A percentile compares a stretch with the other conserved stretches of the same genome.
These are phyloP conservation scores for Cnemophilus loriae DNA, from an alignment of 2,113 vertebrate genomes.

Conservation along the genomic window DNA sequence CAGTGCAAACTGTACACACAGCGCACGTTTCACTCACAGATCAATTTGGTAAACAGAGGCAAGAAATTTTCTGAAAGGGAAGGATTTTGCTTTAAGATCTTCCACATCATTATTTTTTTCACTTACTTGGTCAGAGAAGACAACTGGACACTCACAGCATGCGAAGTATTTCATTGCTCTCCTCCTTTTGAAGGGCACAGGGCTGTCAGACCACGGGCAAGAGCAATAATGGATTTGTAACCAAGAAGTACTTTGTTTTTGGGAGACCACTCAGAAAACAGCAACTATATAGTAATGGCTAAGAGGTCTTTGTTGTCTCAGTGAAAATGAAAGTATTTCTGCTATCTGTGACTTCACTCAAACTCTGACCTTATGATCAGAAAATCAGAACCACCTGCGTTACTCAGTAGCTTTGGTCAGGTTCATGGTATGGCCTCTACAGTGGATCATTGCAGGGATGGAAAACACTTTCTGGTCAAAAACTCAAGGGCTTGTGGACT, in stretches of 20 bases:
- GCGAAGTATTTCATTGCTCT: not conserved
- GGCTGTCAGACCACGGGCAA: not conserved
- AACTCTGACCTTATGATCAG: constrained; percentile 25
- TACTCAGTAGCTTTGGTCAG: constrained; percentile 8
- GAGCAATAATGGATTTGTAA: constrained; percentile 6
- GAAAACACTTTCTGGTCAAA: constrained; percentile 15
- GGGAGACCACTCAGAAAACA: constrained; percentile 32
- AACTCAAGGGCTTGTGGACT: not conserved
- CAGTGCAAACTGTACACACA: not conserved
- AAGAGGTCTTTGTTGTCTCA: constrained; percentile 20
- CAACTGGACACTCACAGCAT: not conserved
- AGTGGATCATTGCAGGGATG: not conserved
- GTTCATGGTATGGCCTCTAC: not conserved
- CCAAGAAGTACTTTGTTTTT: not conserved
- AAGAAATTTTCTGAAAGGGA: constrained; percentile 39
- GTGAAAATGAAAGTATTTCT: constrained; percentile 25
- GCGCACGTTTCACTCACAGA: constrained; percentile 23
- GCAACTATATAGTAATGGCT: constrained; percentile 9
- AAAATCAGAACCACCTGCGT: not conserved
- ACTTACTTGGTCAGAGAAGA: not conserved
- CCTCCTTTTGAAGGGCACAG: not conserved
- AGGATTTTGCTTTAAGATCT: constrained; percentile 40
- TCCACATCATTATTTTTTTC: not conserved
- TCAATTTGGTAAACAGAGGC: not conserved
- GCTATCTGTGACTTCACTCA: not conserved